Evolutionary conservation across 2,888 invertebrate genomes (phyloP), one percentile per base, ranked within the genome.

Genomic region (Creontiades dilutus): DNA sequence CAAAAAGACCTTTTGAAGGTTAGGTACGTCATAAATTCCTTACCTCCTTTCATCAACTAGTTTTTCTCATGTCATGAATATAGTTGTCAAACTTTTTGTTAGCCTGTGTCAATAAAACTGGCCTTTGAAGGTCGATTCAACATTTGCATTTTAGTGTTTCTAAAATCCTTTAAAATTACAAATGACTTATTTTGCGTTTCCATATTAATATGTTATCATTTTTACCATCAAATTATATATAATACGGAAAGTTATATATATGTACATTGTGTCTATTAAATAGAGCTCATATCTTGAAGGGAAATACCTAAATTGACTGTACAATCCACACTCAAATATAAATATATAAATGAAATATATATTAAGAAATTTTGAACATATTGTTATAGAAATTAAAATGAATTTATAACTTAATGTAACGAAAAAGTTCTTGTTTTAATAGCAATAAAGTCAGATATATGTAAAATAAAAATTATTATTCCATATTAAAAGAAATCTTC

Each of bases 381-480:
- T 90, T 91, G 91, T 91, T 91, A 91, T 91, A 91, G 91, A 90
- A 86, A 90, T 90, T 89, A 52, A 91, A 91, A 90, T 89, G 90
- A 90, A 91, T 91, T 91, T 91, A 91, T 90, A 90, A 90, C 90
- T 78, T 89, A 91, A 82, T 90, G 91, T 91, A 90, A 90, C 89
- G 90, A 88, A 90, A 90, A 90, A 76, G 91, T 91, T 91, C 91
- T 91, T 91, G 91, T 91, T 91, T 91, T 91, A 91, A 90, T 91
- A 91, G 91, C 90, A 91, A 91, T 91, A 91, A 91, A 91, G 78
- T 90, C 89, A 87, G 82, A 87, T 81, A 37, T 37, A 90, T 90
- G 86, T 90, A 87, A 78, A 88, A 68, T 86, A 90, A 90, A 57
- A 78, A 57, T 86, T 90, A 84, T 78, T 86, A 84, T 90, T 90